Percentiles rank a stretch among this genome's conserved stretches.
These are phyloP conservation scores for Muraenolepis orangiensis DNA, from an alignment of 2,797 vertebrate genomes.

Conservation along the genomic window DNA sequence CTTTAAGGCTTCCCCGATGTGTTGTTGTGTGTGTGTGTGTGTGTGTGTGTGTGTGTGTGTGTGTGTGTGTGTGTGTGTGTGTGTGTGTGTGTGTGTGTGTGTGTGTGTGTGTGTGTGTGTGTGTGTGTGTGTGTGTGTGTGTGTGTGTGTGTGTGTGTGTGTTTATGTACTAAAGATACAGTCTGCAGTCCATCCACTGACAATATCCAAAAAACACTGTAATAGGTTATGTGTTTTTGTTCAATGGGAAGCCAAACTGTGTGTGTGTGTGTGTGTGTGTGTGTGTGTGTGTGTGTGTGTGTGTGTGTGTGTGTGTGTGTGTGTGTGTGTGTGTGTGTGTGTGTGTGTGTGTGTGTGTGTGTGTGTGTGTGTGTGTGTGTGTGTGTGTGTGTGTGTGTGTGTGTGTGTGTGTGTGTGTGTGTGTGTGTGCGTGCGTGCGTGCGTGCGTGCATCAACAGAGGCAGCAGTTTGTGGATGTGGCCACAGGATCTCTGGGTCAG, in stretches of 20 bases:
- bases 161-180: too few relatives aligned
- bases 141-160: not conserved
- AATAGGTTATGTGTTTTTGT: not conserved
- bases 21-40: not conserved
- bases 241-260: not conserved
- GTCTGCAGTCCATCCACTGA: too few relatives aligned
- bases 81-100: not conserved
- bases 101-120: not conserved
- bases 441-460: conserved; percentile 70
- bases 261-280: conserved; percentile 11
- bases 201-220: too few relatives aligned
- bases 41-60: not conserved
- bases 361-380: conserved; percentile 18
- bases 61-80: not conserved
- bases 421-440: conserved; percentile 14
- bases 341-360: conserved; percentile 6
- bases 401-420: not conserved
- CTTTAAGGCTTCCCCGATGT: not conserved
- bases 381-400: conserved; percentile 6
- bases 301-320: conserved; percentile 6
- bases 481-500: conserved; percentile 92
- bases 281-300: conserved; percentile 13
- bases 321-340: not conserved
- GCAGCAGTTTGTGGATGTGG: conserved; percentile 93
- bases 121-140: not conserved